Percentiles rank a stretch among this genome's conserved stretches.
Evolutionary conservation across 2,888 invertebrate species (phyloP).

Genomic region (Thecophora atra): DNA sequence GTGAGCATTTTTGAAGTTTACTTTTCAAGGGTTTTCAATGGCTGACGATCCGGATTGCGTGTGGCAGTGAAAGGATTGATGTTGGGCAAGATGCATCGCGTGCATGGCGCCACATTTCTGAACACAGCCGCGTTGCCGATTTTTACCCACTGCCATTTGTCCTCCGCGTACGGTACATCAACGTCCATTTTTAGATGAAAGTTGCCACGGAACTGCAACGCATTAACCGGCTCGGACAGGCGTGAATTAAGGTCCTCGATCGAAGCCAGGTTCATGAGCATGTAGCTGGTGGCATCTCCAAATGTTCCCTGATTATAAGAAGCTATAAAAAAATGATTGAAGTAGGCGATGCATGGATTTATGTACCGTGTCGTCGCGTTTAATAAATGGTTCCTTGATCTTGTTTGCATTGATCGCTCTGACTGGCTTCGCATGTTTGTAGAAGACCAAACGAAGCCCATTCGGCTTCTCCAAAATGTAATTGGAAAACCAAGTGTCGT

Average conservation of each 20-base stretch:
- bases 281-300: slow-evolving; percentile 75
- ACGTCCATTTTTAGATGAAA: slow-evolving; percentile 73
- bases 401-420: slow-evolving; percentile 52
- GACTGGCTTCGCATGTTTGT: slow-evolving; percentile 67
- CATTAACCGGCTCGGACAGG: slow-evolving; percentile 67
- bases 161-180: slow-evolving; percentile 72
- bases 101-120: slow-evolving; percentile 54
- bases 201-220: slow-evolving; percentile 75
- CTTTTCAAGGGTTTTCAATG: slow-evolving; percentile 74
- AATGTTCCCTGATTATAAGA: slow-evolving; percentile 68
- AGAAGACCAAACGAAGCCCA: slow-evolving; percentile 71
- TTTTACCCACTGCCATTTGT: slow-evolving; percentile 76
- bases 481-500: slow-evolving; percentile 77
- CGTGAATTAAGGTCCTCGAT: slow-evolving; percentile 74
- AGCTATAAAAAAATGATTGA: not conserved
- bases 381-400: slow-evolving; percentile 52
- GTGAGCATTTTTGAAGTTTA: slow-evolving; percentile 54
- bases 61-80: slow-evolving; percentile 74
- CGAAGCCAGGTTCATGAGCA: slow-evolving; percentile 75
- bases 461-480: slow-evolving; percentile 63
- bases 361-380: slow-evolving; percentile 53
- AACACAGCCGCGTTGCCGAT: slow-evolving; percentile 63
- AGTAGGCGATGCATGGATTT: not conserved
- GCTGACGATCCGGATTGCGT: slow-evolving; percentile 71
- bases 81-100: slow-evolving; percentile 76